These are phyloP conservation scores for Dolichomitus sp. DNA, from an alignment of 2,888 invertebrate genomes.

Conservation along the genomic window DNA sequence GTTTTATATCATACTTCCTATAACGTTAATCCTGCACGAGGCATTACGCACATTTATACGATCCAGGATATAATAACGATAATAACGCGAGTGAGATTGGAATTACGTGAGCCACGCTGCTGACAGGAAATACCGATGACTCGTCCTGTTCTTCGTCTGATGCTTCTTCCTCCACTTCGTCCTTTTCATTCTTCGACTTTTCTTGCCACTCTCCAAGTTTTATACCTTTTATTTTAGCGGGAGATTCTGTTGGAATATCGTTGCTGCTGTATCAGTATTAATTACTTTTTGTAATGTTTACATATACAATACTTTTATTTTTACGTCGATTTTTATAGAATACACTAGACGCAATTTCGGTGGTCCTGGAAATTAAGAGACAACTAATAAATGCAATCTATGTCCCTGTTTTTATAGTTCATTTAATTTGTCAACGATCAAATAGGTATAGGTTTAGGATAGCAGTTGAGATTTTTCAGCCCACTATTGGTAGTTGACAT, in stretches of 20 bases:
- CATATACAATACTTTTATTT: no score
- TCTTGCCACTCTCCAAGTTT: constrained; percentile 3
- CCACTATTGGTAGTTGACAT: no score
- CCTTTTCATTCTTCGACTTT: neutral
- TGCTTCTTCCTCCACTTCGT: neutral
- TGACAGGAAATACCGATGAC: constrained; percentile 33
- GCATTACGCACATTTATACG: constrained; percentile 25
- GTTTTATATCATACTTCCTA: constrained; percentile 40
- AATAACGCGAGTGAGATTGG: constrained; percentile 9
- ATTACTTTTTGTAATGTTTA: no score
- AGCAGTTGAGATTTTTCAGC: no score
- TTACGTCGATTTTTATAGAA: no score
- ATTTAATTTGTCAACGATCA: no score
- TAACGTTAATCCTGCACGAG: constrained; percentile 16
- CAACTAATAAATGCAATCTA: no score
- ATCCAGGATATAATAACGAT: constrained; percentile 19
- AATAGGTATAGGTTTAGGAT: no score
- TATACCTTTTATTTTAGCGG: neutral
- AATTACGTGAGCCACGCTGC: constrained; percentile 21
- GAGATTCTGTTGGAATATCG: neutral
- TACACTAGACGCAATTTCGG: no score
- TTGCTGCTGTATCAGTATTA: neutral
- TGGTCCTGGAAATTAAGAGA: no score
- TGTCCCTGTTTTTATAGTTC: no score
- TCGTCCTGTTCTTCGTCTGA: constrained; percentile 4